phyloP scores from a whole-genome alignment of 2,888 invertebrate species.

The Alcis repandata region DNA sequence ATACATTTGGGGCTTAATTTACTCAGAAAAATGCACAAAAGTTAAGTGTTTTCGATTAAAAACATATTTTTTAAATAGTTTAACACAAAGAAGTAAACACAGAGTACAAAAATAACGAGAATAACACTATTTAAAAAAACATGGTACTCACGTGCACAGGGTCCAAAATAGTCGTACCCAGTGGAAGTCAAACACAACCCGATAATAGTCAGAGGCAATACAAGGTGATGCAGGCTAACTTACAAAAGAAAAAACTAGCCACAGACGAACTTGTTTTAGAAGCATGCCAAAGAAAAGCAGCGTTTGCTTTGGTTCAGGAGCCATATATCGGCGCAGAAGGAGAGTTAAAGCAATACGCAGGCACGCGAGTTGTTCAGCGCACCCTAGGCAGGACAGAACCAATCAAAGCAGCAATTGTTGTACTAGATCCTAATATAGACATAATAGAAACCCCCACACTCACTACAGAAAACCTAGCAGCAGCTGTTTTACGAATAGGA shows the following conservation, averaged over 20 bases:
- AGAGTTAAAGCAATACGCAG: neutral
- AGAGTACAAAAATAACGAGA: conserved; percentile 3
- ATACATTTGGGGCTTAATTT: neutral
- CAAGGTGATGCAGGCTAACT: neutral
- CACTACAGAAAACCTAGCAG: neutral
- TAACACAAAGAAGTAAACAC: conserved; percentile 1
- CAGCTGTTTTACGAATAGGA: neutral
- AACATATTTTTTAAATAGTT: conserved; percentile 1
- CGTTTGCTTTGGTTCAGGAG: conserved; percentile 3
- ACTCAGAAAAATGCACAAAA: conserved; percentile 8
- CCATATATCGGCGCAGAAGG: conserved; percentile 1
- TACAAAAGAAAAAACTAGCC: neutral
- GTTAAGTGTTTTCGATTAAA: conserved; percentile 6
- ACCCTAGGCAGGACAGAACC: too few species aligned
- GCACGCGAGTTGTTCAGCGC: neutral
- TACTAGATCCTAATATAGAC: neutral
- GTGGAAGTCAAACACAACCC: neutral
- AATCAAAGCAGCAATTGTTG: neutral
- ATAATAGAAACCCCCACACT: neutral
- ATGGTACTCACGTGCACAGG: too few species aligned
- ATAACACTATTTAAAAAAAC: conserved; percentile 5
- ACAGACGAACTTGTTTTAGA: neutral
- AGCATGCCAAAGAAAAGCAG: neutral
- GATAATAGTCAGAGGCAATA: neutral
- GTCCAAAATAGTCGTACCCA: neutral